Percentiles rank a stretch among this genome's conserved stretches.
Evolutionary conservation across 2,797 vertebrate genomes (phyloP).

Genomic region (Odontamblyopus rebecca): DNA sequence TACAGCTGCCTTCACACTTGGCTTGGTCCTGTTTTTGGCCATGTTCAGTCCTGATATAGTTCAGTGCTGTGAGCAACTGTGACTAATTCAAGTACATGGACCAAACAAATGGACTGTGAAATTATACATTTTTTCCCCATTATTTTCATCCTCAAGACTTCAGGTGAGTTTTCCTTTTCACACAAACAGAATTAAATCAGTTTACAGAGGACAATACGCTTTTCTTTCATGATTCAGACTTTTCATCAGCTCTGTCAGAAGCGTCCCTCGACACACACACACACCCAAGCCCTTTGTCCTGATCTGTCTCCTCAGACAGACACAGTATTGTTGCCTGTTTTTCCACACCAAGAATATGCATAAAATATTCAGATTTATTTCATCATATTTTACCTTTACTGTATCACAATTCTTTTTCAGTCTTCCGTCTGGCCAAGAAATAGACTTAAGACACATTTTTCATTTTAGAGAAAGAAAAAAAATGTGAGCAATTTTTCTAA

Average conservation of each 20-base stretch:
- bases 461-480: too few species aligned
- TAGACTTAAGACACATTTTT: too few species aligned
- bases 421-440: neutral
- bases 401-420: neutral
- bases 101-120: neutral
- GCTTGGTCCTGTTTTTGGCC: neutral
- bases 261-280: conserved; percentile 16
- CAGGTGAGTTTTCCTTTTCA: neutral
- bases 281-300: neutral
- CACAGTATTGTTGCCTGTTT: neutral
- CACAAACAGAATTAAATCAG: neutral
- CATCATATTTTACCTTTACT: neutral
- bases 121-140: too few species aligned
- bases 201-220: conserved; percentile 15
- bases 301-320: neutral
- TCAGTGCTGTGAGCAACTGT: neutral
- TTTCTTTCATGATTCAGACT: conserved; percentile 33
- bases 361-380: neutral
- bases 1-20: neutral
- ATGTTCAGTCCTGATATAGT: neutral
- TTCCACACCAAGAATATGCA: neutral
- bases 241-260: conserved; percentile 38
- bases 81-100: neutral
- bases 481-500: too few species aligned
- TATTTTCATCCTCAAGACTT: neutral